Conservation (phyloP, 1,140 invertebrate species). For the Drosophila ohnishii region DNA sequence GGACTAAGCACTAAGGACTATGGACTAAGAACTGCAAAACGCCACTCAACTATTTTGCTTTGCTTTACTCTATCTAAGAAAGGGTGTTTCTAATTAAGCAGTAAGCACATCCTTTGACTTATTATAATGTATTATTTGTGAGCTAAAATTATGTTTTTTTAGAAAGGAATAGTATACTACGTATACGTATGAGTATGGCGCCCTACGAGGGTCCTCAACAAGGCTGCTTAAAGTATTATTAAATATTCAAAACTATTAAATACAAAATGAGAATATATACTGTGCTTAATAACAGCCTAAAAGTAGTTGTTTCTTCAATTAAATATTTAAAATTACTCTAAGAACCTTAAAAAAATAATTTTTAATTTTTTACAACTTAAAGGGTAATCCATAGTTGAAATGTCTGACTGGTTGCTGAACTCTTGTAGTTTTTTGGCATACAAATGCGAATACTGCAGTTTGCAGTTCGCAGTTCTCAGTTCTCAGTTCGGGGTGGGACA, state of each 20-base stretch:
- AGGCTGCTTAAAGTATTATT: too few species aligned
- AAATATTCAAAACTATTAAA: not conserved
- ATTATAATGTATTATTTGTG: not conserved
- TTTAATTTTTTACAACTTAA: not conserved
- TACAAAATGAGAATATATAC: not conserved
- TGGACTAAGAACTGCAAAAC: conserved; percentile 40
- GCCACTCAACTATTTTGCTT: conserved; percentile 65
- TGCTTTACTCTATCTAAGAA: conserved; percentile 34
- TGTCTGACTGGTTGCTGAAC: not conserved
- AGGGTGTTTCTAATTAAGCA: not conserved
- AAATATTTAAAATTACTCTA: not conserved
- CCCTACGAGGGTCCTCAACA: not conserved
- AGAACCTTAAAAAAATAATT: too few species aligned
- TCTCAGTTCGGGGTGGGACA: not conserved
- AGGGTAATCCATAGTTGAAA: not conserved
- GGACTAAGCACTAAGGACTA: conserved; percentile 40
- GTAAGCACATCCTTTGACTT: not conserved
- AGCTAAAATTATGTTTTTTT: not conserved
- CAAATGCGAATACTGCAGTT: conserved; percentile 69
- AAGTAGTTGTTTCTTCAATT: not conserved
- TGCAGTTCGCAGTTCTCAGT: not conserved
- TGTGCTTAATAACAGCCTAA: not conserved
- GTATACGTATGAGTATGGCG: not conserved
- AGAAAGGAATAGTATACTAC: not conserved
- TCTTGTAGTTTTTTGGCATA: conserved; percentile 61